Conservation (phyloP, 2,888 invertebrate species). For the Artemia sinica region DNA sequence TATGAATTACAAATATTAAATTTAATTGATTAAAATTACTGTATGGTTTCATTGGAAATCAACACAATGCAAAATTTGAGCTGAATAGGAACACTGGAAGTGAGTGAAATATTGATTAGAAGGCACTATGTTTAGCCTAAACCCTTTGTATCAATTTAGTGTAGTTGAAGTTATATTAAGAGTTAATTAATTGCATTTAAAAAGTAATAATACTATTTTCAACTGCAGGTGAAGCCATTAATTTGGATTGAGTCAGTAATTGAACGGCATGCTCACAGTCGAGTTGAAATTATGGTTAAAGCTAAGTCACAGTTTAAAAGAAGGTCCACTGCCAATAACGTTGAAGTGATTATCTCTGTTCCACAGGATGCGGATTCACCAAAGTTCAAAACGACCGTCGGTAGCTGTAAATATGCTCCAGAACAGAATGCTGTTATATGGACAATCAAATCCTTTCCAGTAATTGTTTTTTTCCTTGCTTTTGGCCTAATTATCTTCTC, state of each 20-base stretch:
- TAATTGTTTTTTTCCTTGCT: slow-evolving; percentile 27
- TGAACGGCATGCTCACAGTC: slow-evolving; percentile 86
- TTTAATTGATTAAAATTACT: no score
- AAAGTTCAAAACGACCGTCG: slow-evolving; percentile 91
- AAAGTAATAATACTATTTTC: background rate
- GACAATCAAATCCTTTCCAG: slow-evolving; percentile 89
- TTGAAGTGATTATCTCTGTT: slow-evolving; percentile 89
- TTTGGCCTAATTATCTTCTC: no score
- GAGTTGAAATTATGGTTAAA: slow-evolving; percentile 98
- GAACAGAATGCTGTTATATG: slow-evolving; percentile 92
- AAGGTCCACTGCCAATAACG: slow-evolving; percentile 93
- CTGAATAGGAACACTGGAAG: background rate
- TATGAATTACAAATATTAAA: no score
- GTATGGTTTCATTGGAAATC: no score
- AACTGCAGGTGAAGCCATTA: slow-evolving; percentile 55
- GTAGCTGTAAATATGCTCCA: slow-evolving; percentile 90
- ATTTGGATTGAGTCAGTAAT: slow-evolving; percentile 99
- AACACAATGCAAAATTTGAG: no score
- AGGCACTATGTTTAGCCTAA: slow-evolving; percentile 5
- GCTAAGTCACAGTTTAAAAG: slow-evolving; percentile 96
- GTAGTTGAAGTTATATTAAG: background rate
- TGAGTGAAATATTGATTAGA: background rate
- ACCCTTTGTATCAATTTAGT: slow-evolving; percentile 14
- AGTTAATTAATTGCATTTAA: slow-evolving; percentile 3
- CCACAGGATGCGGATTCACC: slow-evolving; percentile 95